Evolutionary conservation across 2,888 invertebrate species (phyloP).

Genomic region (Oegoconia quadripuncta): DNA sequence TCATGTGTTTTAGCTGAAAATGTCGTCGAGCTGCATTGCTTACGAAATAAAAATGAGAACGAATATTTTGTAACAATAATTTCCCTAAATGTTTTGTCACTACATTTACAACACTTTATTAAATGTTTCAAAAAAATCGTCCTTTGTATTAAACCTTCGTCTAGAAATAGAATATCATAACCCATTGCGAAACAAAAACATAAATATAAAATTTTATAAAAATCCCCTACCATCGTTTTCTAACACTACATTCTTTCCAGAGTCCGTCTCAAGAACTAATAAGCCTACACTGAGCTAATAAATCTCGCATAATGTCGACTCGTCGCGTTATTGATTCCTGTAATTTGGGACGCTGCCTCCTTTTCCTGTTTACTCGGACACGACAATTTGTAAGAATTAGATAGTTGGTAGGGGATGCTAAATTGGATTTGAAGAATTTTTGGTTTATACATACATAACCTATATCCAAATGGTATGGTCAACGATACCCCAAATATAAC

Average conservation of each 20-base stretch:
- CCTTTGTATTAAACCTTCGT: too few relatives aligned
- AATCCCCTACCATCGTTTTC: conserved; percentile 14
- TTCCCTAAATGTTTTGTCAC: too few relatives aligned
- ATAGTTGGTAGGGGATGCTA: background rate
- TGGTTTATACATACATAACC: too few relatives aligned
- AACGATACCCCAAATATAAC: too few relatives aligned
- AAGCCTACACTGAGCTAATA: conserved; percentile 58
- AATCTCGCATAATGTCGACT: conserved; percentile 66
- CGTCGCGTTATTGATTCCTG: conserved; percentile 61
- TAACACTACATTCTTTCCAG: conserved; percentile 34
- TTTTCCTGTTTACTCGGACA: conserved; percentile 35
- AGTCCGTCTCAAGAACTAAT: conserved; percentile 56
- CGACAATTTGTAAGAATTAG: conserved; percentile 1
- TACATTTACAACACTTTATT: too few relatives aligned
- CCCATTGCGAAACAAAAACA: background rate
- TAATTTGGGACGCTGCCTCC: conserved; percentile 40
- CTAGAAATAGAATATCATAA: background rate
- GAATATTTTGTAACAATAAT: too few relatives aligned
- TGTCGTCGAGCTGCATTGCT: too few relatives aligned
- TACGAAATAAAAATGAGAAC: too few relatives aligned
- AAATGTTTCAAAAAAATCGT: too few relatives aligned
- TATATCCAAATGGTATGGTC: too few relatives aligned
- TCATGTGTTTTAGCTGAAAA: too few relatives aligned
- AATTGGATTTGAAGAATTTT: too few relatives aligned
- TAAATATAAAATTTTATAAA: background rate